These are phyloP conservation scores for Ammospiza nelsoni DNA, from an alignment of 2,113 vertebrate species.

Conservation along the genomic window DNA sequence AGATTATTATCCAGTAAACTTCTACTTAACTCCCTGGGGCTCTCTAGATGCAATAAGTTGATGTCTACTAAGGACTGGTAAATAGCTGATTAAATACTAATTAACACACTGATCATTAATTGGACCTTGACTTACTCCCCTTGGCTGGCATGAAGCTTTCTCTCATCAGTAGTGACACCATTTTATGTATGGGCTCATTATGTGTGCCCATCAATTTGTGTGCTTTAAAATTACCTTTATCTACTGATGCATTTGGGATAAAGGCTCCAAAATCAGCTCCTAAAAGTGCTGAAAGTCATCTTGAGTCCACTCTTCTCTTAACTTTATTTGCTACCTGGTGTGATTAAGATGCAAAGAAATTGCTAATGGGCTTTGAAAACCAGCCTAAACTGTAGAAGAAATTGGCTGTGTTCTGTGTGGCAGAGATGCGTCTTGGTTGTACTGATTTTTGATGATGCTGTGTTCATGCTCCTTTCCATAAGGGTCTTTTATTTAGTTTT, in stretches of 20 bases:
- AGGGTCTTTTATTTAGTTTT: neutral
- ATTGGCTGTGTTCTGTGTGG: neutral
- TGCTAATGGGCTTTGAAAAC: neutral
- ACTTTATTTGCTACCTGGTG: neutral
- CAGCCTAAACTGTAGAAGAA: neutral
- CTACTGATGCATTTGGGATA: neutral
- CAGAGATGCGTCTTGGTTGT: neutral
- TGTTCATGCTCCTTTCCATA: neutral
- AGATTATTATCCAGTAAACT: neutral
- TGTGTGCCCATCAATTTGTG: neutral
- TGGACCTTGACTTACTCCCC: neutral
- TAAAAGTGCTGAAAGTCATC: neutral
- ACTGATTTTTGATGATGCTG: accelerated
- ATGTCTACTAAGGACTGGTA: neutral
- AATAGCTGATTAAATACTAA: neutral
- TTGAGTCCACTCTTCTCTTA: neutral
- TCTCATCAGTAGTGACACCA: neutral
- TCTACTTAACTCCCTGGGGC: neutral
- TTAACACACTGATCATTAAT: neutral
- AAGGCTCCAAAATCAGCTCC: neutral
- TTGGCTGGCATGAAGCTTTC: neutral
- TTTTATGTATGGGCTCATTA: neutral
- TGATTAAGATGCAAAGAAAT: neutral
- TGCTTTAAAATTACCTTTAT: neutral
- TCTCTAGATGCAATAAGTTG: neutral